Evolutionary conservation across 23 tunicate genomes (phyloP).

Genomic region (Diplosoma virens): DNA sequence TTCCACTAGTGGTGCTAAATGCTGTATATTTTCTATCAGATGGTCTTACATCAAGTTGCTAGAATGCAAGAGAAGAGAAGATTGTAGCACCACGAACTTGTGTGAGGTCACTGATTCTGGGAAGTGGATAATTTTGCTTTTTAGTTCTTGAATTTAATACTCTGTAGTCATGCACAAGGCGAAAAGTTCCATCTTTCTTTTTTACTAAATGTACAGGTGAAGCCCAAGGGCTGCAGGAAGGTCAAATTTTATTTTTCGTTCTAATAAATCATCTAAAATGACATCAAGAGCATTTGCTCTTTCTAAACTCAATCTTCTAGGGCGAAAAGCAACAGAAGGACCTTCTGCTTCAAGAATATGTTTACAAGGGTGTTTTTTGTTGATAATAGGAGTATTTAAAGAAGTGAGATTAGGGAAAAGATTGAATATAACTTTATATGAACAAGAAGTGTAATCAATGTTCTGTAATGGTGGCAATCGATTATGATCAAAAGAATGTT

Average conservation of each 20-base stretch:
- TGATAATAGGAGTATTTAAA: not conserved
- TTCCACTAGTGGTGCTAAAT: slow-evolving; percentile 1
- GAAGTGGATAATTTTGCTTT: slow-evolving; percentile 4
- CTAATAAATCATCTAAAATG: not conserved
- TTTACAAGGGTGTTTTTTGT: not conserved
- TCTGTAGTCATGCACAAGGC: slow-evolving; percentile 5
- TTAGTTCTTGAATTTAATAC: not conserved
- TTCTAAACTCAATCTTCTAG: not conserved
- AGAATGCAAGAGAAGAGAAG: slow-evolving; percentile 18
- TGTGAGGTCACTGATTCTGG: slow-evolving; percentile 1
- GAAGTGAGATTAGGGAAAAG: slow-evolving; percentile 5
- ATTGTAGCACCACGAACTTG: slow-evolving; percentile 1
- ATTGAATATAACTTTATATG: not conserved
- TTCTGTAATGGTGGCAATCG: not conserved
- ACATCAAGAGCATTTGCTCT: not conserved
- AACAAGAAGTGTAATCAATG: not conserved
- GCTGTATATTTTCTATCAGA: slow-evolving; percentile 5
- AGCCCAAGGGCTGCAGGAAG: slow-evolving; percentile 19
- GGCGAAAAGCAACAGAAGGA: not conserved
- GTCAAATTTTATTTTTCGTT: not conserved
- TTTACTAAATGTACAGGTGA: slow-evolving; percentile 15
- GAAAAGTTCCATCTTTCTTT: not conserved
- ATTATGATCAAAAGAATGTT: not conserved
- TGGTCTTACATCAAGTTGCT: not conserved
- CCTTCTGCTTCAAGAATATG: slow-evolving; percentile 25